phyloP scores from a whole-genome alignment of 2,113 vertebrate genomes.

The Natator depressus region DNA sequence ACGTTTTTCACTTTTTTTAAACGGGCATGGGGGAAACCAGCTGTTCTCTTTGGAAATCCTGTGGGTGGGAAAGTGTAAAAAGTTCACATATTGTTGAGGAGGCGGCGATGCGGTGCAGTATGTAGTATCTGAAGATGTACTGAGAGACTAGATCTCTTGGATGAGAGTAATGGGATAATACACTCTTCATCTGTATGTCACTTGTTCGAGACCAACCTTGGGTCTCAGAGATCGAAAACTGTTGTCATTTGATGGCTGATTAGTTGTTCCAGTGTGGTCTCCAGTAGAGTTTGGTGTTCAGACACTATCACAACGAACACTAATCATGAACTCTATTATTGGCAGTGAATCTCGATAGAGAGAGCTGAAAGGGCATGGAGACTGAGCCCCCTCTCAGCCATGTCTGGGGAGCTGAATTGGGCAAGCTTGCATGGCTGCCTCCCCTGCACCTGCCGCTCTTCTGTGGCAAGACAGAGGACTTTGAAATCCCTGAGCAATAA shows the following conservation, averaged over 20 bases:
- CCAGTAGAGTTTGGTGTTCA: background rate
- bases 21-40: background rate
- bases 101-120: background rate
- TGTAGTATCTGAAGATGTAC: background rate
- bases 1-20: background rate
- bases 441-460: fast-evolving
- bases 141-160: background rate
- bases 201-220: too few relatives aligned
- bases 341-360: background rate
- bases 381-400: too few relatives aligned
- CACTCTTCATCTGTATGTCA: background rate
- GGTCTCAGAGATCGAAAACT: background rate
- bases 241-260: background rate
- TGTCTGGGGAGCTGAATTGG: background rate
- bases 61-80: background rate
- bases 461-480: background rate
- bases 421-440: fast-evolving
- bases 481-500: background rate
- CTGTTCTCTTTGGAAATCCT: slow-evolving; percentile 16
- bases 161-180: background rate
- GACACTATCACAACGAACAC: background rate
- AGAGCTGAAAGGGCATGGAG: background rate
- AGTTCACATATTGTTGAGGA: background rate
- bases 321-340: background rate
- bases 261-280: background rate